phyloP scores from a whole-genome alignment of 2,113 vertebrate species.

The Piliocolobus tephrosceles region DNA sequence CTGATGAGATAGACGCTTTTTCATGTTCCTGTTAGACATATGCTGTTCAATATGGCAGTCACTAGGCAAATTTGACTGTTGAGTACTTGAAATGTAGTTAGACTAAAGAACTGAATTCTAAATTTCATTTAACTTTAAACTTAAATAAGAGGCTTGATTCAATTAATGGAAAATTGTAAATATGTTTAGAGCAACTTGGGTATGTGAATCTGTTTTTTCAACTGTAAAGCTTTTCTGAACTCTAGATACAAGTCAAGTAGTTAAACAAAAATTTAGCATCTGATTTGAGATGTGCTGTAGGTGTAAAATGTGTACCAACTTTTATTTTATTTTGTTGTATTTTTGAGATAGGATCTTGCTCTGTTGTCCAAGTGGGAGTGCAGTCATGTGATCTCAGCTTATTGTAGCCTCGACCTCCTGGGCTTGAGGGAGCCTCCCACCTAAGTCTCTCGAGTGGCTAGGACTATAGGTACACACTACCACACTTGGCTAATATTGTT shows the following conservation, averaged over 20 bases:
- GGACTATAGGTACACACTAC: too few species aligned
- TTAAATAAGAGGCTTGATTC: conserved; percentile 1
- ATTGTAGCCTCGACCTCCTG: too few species aligned
- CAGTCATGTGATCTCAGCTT: too few species aligned
- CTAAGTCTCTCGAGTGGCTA: too few species aligned
- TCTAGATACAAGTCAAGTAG: neutral
- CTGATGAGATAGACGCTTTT: neutral
- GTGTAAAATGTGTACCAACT: neutral
- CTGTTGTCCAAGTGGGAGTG: too few species aligned
- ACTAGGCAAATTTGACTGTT: neutral
- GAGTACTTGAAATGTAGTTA: neutral
- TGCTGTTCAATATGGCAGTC: neutral
- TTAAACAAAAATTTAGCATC: neutral
- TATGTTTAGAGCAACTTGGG: neutral
- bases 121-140: neutral
- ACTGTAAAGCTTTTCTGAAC: neutral
- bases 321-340: neutral
- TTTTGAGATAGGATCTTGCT: too few species aligned
- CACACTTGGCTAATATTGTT: too few species aligned
- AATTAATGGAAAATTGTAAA: neutral
- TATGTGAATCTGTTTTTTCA: neutral
- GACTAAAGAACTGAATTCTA: neutral
- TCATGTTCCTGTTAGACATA: neutral
- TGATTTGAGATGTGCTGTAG: neutral
- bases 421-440: too few species aligned